phyloP scores from a whole-genome alignment of 2,888 invertebrate genomes.

The Abrostola tripartita region DNA sequence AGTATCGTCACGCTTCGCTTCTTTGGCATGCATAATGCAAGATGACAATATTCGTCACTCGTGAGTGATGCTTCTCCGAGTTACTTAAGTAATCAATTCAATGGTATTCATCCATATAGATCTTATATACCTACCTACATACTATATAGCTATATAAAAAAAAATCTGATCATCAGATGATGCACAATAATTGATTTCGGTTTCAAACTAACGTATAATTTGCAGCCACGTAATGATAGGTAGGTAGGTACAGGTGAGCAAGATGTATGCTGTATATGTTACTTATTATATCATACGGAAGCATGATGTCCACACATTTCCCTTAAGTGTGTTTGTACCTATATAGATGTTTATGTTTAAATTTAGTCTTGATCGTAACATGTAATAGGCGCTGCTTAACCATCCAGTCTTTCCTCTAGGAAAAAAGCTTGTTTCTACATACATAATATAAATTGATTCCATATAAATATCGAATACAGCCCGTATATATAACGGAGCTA shows the following conservation, averaged over 20 bases:
- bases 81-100: conserved; percentile 1
- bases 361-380: no score
- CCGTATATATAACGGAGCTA: conserved; percentile 13
- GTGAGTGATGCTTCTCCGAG: neutral
- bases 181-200: no score
- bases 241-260: no score
- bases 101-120: neutral
- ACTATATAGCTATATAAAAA: no score
- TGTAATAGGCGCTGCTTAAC: neutral
- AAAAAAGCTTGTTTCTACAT: conserved; percentile 26
- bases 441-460: conserved; percentile 39
- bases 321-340: no score
- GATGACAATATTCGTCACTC: neutral
- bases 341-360: no score
- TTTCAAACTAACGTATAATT: no score
- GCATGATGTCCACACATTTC: no score
- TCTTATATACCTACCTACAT: neutral
- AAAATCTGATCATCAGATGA: no score
- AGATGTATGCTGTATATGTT: no score
- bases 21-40: neutral
- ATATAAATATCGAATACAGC: conserved; percentile 9
- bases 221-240: no score
- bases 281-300: no score
- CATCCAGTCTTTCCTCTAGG: conserved; percentile 3
- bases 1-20: neutral